Base-by-base conservation (phyloP, 2,797 vertebrate genomes). In the Danio tinwini region DNA sequence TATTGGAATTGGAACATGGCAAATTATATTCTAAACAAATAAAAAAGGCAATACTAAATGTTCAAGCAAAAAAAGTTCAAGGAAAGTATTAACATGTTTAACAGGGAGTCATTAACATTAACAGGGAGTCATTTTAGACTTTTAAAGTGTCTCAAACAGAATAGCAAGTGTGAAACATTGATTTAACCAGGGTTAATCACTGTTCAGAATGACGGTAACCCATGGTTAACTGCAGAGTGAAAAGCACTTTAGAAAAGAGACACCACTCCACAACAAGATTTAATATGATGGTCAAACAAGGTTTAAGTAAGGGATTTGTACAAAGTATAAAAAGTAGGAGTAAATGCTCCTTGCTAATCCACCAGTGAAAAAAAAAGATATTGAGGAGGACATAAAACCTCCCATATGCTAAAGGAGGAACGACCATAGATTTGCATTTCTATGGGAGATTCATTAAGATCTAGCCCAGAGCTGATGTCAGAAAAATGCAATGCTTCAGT, bases 281-380 rank as follows among this genome's bases (percentile, higher is more conserved):
- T 21, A 4, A 68, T 13, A 14, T 12, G 17, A 13, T 63, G 7
- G 65, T 45, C 4, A 37, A 21, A 14, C 68, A 50, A 68, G 37
- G 14, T 52, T 63, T 17, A 52, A 69, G 16, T 42, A 52, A 69
- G 1, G 7, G 12, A 50, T 16, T 37, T 39, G 14, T 68, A 37
- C 2, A 52, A 69, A 69, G 21, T 11, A 68, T 52, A 39, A n/a
- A 68, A 52, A 50, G 13, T 6, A 8, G 7, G 16, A 53, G 67
- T n/a, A 1, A 68, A 42, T 14, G 37, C 58, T 80, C 85, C 87
- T 82, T 68, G 53, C 73, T 63, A 86, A 86, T 89, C 76, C 67
- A 19, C 52, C 74, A 63, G 82, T 76, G 4, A 42, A 76, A 39
- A n/a, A n/a, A 29, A 8, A 29, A 29, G 21, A 76, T 37, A 81